Evolutionary conservation across 2,797 vertebrate genomes (phyloP).

Genomic region (Graptemys geographica): DNA sequence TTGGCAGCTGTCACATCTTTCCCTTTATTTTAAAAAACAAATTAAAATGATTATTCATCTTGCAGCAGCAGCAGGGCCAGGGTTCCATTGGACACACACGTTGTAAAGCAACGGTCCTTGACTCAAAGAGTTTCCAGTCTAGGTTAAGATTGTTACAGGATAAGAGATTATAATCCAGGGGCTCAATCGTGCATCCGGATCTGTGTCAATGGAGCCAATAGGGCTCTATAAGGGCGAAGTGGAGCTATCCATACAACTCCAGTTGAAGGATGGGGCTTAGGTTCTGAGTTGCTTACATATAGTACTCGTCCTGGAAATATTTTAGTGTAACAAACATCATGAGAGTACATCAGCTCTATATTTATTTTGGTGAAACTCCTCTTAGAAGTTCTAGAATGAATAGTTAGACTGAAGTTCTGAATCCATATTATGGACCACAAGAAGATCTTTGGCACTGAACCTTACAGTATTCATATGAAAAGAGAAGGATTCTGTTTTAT

Average conservation of each 20-base stretch:
- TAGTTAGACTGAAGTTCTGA: constrained; percentile 42
- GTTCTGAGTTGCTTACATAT: neutral
- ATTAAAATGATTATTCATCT: neutral
- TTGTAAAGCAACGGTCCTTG: neutral
- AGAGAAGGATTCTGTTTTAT: constrained; percentile 50
- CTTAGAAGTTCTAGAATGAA: constrained; percentile 49
- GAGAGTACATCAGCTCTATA: neutral
- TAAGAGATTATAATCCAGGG: neutral
- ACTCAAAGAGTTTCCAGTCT: neutral
- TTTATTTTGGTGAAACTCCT: constrained; percentile 37
- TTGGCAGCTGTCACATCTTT: neutral
- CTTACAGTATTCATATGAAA: constrained; percentile 38
- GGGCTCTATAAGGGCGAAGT: neutral
- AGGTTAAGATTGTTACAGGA: neutral
- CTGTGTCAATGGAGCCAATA: neutral
- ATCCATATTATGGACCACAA: constrained; percentile 31
- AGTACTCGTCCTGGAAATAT: neutral
- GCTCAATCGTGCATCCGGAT: neutral
- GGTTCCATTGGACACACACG: neutral
- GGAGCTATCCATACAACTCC: neutral
- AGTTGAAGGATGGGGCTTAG: neutral
- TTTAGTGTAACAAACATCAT: too few relatives aligned
- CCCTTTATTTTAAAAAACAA: neutral
- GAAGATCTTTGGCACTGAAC: constrained; percentile 57
- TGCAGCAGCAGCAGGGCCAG: neutral